Base-by-base conservation (phyloP, 1,140 invertebrate genomes). In the Drosophila teissieri region DNA sequence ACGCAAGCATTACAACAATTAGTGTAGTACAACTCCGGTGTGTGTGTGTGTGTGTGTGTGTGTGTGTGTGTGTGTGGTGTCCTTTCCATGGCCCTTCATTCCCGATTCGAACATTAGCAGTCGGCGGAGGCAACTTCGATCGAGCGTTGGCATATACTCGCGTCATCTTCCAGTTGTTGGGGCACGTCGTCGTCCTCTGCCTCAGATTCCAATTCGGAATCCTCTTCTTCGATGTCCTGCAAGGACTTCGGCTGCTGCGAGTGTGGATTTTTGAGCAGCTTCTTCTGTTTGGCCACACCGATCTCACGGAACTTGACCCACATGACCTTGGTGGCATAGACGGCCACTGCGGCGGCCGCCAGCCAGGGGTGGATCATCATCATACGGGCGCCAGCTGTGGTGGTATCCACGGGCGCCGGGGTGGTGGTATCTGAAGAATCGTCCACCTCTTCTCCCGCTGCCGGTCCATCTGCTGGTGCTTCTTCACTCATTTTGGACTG, bases 291-390 rank as follows among this genome's bases (percentile, higher is more conserved):
- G 1, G 17, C 51, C 27, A 54, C 4, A 1, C 39, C 34, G 5
- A 77, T 4, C 2, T 68, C 39, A 0, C 58, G 51, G 1, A 82
- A 24, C 57, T 80, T 80, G 10, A 64, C 4, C 73, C 78, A 82
- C 31, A 82, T 12, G 11, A 60, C 73, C 6, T 51, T 24, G 11
- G 78, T 63, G 2, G 78, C 40, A 7, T 80, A 82, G 11, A 60
- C 0, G 10, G 52, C 45, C 3, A 68, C 77, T 2, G 67, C 73
- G 14, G 63, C 78, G 0, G 58, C 79, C 2, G 55, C 53, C 8
- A 81, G 1, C 45, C 57, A 77, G 2, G 58, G 54, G 11, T 70
- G 67, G 17, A 31, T 4, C n/a, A 67, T 24, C 4, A 80, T 4
- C 17, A 58, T 2, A 0, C 19, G 34, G 1, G 62, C 79, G 14